These are phyloP conservation scores for Heteropelma amictum DNA, from an alignment of 2,888 invertebrate species.

Conservation along the genomic window DNA sequence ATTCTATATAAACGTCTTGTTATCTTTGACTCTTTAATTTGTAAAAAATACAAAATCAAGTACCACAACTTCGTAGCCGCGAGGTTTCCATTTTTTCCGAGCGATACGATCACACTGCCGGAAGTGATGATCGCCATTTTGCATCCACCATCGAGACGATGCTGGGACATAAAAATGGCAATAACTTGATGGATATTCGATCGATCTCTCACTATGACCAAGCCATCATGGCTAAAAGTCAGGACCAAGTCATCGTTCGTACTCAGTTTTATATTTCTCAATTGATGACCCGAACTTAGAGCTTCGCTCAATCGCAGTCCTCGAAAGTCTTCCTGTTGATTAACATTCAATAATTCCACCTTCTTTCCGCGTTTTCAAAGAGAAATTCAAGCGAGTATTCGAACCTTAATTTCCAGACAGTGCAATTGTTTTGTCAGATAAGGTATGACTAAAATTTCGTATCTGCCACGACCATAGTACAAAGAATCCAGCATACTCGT, in stretches of 20 bases:
- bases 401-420: conserved; percentile 63
- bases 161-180: conserved; percentile 74
- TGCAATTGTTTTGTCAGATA: conserved; percentile 67
- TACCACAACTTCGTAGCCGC: conserved; percentile 62
- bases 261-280: conserved; percentile 72
- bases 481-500: conserved; percentile 56
- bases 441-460: conserved; percentile 63
- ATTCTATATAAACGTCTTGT: background rate
- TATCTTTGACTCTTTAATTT: background rate
- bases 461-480: conserved; percentile 52
- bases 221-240: conserved; percentile 78
- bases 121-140: conserved; percentile 77
- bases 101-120: conserved; percentile 72
- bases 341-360: too few relatives aligned
- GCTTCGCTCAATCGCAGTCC: conserved; percentile 54
- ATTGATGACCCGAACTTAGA: conserved; percentile 73
- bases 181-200: conserved; percentile 65
- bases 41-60: background rate
- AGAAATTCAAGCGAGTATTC: background rate
- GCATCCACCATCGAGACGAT: conserved; percentile 78
- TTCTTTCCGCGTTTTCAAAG: too few relatives aligned
- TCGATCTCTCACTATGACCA: conserved; percentile 72
- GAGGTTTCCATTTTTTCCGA: conserved; percentile 77
- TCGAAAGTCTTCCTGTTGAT: conserved; percentile 59
- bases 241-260: conserved; percentile 67